Base-by-base conservation (phyloP, 2,113 vertebrate species). In the Gila orcuttii region DNA sequence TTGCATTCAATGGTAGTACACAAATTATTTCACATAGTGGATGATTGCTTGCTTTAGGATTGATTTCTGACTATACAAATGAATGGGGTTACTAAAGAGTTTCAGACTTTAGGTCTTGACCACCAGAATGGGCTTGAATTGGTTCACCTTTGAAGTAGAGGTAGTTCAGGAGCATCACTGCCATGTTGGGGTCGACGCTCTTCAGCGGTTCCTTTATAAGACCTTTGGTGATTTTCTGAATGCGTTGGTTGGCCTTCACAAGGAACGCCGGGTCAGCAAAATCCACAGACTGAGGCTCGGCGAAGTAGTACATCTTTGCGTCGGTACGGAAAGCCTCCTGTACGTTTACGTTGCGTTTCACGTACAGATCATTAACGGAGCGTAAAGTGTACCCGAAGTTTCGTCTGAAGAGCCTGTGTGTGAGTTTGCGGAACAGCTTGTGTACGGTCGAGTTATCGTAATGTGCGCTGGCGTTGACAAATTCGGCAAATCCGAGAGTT, bases 111-210 rank as follows among this genome's bases (percentile, higher is more conserved):
- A 5, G 15, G 15, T 57, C 8, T 74, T 74, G 11, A 31, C 59
- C n/a, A 62, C 59, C 31, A 28, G 33, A 17, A 21, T 60, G 6
- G 57, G 45, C 42, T 47, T 39, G n/a, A 10, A 64, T 68, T 69
- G 62, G 2, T 86, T 95, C 95, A 98, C 98, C 98, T 98, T 99
- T 99, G 81, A 99, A 99, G 91, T 99, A 99, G 84, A 99, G 93
- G 87, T 97, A 98, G 89, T 99, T 99, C 15, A 99, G 96, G 68
- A 99, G 95, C 96, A 99, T 97, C 94, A 99, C 93, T 71, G 96
- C 91, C 21, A 96, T 97, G 3, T 94, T 91, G 10, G 98, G 96
- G 84, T 96, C 95, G 21, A 97, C 89, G 0, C 93, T 95, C 87
- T 95, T 95, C 7, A 99, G 94, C 0, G 96, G 96, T 15, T 97